phyloP scores from a whole-genome alignment of 2,113 vertebrate genomes.

The Albula glossodonta region DNA sequence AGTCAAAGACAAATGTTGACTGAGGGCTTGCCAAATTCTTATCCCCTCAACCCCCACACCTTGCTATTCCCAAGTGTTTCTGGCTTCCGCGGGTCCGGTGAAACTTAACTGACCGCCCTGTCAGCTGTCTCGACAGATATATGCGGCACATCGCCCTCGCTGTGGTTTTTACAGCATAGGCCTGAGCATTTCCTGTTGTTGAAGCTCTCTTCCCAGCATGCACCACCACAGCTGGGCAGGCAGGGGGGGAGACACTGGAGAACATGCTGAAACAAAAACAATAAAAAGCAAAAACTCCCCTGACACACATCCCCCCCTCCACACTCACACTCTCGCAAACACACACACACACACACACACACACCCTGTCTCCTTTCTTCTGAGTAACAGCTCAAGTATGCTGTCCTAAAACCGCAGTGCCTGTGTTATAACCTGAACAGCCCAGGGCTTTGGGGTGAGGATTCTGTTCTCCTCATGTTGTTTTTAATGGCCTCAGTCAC shows the following conservation, averaged over 20 bases:
- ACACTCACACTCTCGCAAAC: background rate
- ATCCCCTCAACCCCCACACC: background rate
- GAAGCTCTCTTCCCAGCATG: background rate
- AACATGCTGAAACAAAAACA: constrained; percentile 1
- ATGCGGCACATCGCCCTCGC: background rate
- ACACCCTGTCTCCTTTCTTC: background rate
- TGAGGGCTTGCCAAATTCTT: background rate
- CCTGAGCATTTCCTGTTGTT: background rate
- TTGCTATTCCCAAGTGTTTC: background rate
- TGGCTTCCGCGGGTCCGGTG: background rate
- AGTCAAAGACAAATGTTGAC: background rate
- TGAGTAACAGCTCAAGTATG: background rate
- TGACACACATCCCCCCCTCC: background rate
- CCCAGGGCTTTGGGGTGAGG: background rate
- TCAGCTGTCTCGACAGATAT: background rate
- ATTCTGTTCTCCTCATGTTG: background rate
- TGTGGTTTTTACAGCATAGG: background rate
- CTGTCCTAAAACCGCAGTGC: background rate
- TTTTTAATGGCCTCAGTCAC: background rate
- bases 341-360: background rate
- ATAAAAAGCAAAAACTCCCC: background rate
- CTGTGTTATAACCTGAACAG: background rate
- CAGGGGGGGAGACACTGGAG: background rate
- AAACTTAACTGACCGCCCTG: background rate
- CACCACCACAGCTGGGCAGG: background rate